Percentiles rank a stretch among this genome's conserved stretches.
Conservation (phyloP, 2,113 vertebrate species). For the Phalacrocorax brasilianus region DNA sequence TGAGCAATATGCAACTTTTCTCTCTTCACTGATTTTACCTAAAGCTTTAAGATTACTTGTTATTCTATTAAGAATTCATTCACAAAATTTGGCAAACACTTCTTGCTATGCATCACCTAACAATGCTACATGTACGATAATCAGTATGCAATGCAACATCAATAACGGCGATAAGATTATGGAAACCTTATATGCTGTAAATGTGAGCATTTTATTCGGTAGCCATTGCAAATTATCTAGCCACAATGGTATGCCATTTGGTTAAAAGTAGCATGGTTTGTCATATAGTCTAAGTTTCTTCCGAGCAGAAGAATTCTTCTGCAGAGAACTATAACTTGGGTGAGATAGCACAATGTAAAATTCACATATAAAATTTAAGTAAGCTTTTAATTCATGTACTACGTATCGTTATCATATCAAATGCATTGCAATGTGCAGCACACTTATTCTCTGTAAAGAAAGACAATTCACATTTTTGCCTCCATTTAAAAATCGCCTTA, state of each 20-base stretch:
- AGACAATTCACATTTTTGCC: not conserved
- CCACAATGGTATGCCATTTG: not conserved
- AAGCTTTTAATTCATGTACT: not conserved
- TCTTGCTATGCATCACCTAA: not conserved
- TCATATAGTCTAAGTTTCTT: not conserved
- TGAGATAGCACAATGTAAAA: not conserved
- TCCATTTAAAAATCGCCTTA: not conserved
- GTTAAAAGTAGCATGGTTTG: not conserved
- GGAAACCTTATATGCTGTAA: not conserved
- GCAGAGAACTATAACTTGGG: not conserved
- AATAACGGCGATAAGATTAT: not conserved
- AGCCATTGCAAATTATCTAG: not conserved
- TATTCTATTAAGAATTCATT: not conserved
- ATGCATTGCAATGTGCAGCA: not conserved
- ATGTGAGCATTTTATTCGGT: rapidly evolving
- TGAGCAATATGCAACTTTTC: not conserved
- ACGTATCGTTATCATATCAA: rapidly evolving
- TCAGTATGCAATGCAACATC: not conserved
- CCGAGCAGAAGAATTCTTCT: not conserved
- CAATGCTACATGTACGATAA: not conserved
- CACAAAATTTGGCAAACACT: not conserved
- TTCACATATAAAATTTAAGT: not conserved
- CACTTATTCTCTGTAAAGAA: not conserved
- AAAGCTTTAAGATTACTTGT: not conserved
- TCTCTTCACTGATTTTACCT: not conserved